A percentile compares a stretch with the other conserved stretches of the same genome.
phyloP scores from a whole-genome alignment of 2,797 vertebrate genomes.

The Varecia variegata region DNA sequence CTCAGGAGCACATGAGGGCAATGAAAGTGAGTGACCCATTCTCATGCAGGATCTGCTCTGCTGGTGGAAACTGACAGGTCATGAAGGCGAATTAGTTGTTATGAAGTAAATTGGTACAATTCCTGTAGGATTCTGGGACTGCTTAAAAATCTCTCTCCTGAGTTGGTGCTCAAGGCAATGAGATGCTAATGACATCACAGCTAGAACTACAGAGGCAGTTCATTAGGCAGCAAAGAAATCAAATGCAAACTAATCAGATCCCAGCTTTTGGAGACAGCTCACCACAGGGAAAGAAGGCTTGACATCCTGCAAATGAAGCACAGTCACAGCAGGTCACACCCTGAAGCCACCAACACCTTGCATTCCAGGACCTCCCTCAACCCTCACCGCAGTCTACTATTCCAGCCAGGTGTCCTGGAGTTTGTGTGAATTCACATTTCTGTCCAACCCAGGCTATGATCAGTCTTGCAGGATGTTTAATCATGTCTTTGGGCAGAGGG shows the following conservation, averaged over 20 bases:
- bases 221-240: conserved; percentile 61
- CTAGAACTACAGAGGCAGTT: conserved; percentile 42
- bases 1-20: background rate
- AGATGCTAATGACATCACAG: conserved; percentile 65
- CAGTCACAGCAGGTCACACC: background rate
- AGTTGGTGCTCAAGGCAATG: conserved; percentile 57
- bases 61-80: background rate
- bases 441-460: background rate
- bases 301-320: background rate
- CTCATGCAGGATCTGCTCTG: background rate
- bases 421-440: background rate
- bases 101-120: conserved; percentile 60
- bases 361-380: too few species aligned
- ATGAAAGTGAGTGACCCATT: background rate
- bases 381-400: too few species aligned
- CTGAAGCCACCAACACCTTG: background rate
- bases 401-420: background rate
- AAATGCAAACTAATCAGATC: conserved; percentile 49
- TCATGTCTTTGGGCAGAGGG: background rate
- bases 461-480: background rate
- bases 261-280: background rate
- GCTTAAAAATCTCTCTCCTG: conserved; percentile 49
- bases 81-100: background rate
- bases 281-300: background rate
- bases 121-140: conserved; percentile 53